Evolutionary conservation across 2,113 vertebrate species (phyloP).

Genomic region (Vireo altiloquus): DNA sequence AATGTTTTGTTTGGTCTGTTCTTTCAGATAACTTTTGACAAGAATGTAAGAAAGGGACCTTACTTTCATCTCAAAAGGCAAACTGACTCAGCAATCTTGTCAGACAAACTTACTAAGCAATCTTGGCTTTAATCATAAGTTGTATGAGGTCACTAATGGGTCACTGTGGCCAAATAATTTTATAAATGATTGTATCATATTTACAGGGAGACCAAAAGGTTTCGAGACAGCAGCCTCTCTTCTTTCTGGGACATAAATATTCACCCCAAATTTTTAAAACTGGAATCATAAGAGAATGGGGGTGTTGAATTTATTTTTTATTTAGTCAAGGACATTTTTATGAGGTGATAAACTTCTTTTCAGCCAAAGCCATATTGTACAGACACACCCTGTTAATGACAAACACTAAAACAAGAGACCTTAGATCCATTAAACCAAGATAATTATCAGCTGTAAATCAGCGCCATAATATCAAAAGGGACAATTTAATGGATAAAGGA

Average conservation of each 20-base stretch:
- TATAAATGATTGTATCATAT: background rate
- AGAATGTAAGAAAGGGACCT: background rate
- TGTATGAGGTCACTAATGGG: background rate
- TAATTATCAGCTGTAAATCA: conserved; percentile 41
- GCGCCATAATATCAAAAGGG: background rate
- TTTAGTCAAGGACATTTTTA: conserved; percentile 41
- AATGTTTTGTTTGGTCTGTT: background rate
- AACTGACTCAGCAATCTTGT: background rate
- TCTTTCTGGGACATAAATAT: conserved; percentile 21
- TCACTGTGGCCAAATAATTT: background rate
- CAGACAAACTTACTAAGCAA: background rate
- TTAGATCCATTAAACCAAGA: conserved; percentile 28
- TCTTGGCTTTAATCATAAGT: background rate
- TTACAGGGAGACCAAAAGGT: background rate
- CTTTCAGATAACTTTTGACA: background rate
- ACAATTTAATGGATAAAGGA: background rate
- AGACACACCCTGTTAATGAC: background rate
- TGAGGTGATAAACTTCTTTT: conserved; percentile 32
- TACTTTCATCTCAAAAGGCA: background rate
- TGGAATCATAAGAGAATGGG: background rate
- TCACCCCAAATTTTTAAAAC: conserved; percentile 15
- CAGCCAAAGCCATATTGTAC: conserved; percentile 17
- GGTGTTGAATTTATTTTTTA: background rate
- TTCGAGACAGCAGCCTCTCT: background rate
- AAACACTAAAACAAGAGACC: conserved; percentile 44